These are phyloP conservation scores for Patagioenas fasciata DNA, from an alignment of 2,113 vertebrate species.

Conservation along the genomic window DNA sequence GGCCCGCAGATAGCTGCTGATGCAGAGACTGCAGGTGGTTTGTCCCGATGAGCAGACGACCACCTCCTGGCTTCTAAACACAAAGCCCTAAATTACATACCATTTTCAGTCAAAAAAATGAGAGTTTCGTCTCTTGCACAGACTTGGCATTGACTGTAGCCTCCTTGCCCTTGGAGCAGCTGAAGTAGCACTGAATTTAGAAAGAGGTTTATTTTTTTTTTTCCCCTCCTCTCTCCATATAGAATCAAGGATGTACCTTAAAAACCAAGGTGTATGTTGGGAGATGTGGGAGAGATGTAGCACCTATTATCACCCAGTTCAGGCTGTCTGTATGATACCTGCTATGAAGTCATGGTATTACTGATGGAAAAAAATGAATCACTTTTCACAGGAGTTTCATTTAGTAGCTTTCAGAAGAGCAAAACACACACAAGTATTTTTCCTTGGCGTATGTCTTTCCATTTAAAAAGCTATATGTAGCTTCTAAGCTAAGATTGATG, in stretches of 20 bases:
- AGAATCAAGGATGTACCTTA: background rate
- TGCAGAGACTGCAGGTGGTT: background rate
- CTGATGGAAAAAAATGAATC: background rate
- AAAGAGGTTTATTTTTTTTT: background rate
- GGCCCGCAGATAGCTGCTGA: background rate
- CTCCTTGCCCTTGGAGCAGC: background rate
- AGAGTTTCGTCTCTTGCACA: background rate
- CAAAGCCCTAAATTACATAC: background rate
- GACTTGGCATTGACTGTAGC: accelerated
- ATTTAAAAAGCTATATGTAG: background rate
- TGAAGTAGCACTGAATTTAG: background rate
- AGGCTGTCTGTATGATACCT: background rate
- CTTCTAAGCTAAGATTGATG: background rate
- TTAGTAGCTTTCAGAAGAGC: background rate
- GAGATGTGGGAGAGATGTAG: background rate
- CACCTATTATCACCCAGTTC: background rate
- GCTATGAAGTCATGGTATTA: background rate
- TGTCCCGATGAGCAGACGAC: background rate
- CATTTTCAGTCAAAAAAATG: background rate
- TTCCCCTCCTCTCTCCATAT: background rate
- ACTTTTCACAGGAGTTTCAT: background rate
- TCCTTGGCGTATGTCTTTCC: background rate
- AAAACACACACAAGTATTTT: background rate
- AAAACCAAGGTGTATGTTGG: background rate
- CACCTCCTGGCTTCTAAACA: background rate